Evolutionary conservation across 2,113 vertebrate genomes (phyloP).

Genomic region (Nibea coibor): DNA sequence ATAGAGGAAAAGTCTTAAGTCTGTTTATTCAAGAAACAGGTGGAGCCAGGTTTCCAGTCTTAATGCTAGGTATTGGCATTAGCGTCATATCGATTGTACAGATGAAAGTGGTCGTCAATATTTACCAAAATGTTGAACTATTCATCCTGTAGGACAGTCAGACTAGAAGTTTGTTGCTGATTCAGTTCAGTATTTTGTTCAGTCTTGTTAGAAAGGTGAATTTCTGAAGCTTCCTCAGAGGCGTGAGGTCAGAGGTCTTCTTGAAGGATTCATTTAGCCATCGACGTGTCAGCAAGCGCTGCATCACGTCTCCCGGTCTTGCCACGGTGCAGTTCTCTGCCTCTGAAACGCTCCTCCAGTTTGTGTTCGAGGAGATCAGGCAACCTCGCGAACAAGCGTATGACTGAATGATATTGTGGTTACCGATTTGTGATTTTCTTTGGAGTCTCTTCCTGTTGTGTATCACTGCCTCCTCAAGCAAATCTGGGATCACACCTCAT

Average conservation of each 20-base stretch:
- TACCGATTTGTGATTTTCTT: neutral
- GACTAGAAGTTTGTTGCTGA: neutral
- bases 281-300: neutral
- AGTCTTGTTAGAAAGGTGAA: neutral
- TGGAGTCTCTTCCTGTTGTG: neutral
- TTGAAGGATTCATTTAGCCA: conserved; percentile 3
- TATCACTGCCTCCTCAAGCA: conserved; percentile 1
- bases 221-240: conserved; percentile 6
- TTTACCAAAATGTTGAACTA: neutral
- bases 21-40: no score
- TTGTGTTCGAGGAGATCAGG: neutral
- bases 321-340: neutral
- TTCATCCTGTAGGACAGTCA: neutral
- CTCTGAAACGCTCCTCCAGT: neutral
- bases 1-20: no score
- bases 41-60: neutral
- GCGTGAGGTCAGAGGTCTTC: neutral
- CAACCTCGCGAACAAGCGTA: neutral
- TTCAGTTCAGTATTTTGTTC: neutral
- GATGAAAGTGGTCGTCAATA: neutral
- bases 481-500: neutral
- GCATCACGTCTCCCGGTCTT: neutral
- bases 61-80: neutral
- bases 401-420: neutral
- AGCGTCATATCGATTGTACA: no score